phyloP scores from a whole-genome alignment of 2,888 invertebrate genomes.

The Aspidiotus rigidus region DNA sequence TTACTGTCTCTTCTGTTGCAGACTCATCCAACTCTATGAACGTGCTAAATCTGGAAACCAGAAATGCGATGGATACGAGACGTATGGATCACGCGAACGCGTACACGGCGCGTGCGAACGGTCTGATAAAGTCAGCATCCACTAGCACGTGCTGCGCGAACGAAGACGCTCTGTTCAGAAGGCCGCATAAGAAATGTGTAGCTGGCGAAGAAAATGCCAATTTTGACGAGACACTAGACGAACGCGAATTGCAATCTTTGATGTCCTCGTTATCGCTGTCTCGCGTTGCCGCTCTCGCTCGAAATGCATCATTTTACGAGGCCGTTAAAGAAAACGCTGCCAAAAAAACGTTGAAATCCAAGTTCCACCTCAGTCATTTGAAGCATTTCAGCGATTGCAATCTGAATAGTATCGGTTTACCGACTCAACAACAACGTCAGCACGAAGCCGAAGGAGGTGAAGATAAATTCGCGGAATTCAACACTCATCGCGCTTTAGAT shows the following conservation, averaged over 20 bases:
- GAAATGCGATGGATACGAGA: slow-evolving; percentile 13
- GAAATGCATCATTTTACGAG: not conserved
- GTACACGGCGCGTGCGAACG: not conserved
- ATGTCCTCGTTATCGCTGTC: not conserved
- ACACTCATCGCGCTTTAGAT: slow-evolving; percentile 5
- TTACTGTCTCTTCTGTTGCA: not conserved
- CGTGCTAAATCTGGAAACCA: not conserved
- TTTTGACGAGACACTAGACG: not conserved
- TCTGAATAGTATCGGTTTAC: not conserved
- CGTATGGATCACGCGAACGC: not conserved
- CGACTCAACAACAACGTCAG: not conserved
- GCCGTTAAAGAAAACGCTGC: not conserved
- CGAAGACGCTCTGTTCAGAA: slow-evolving; percentile 5
- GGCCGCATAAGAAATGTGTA: not conserved
- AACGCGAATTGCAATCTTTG: not conserved
- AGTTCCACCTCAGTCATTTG: not conserved
- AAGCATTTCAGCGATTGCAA: slow-evolving; percentile 4
- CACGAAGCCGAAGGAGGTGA: not conserved
- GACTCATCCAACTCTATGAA: not conserved
- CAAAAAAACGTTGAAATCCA: not conserved
- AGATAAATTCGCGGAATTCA: not conserved
- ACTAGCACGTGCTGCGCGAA: slow-evolving; percentile 15
- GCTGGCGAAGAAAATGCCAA: not conserved
- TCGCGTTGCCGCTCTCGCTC: not conserved
- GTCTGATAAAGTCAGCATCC: slow-evolving; percentile 11